Base-by-base conservation (phyloP, 2,113 vertebrate genomes). In the Pomatorhinus ruficollis region DNA sequence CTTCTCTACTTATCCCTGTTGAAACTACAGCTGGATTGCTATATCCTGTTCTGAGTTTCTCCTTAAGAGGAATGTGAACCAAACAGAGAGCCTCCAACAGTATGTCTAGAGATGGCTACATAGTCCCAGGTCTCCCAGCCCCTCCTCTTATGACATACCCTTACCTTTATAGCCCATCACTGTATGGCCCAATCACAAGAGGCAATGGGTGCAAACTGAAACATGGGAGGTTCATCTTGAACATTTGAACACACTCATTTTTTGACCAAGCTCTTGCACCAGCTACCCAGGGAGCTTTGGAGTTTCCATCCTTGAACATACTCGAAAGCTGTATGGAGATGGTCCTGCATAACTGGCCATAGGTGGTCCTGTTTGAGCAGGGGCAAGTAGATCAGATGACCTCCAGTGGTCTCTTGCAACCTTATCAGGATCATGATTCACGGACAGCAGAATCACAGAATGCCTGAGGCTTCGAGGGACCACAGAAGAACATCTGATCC, bases 241-340 rank as follows among this genome's bases (percentile, higher is more conserved):
- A 72, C 11, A 49, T 42, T 6, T 25, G 3, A 72, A 70, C 14
- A 33, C 8, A 28, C 3, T 19, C 9, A 11, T 56, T 61, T 42
- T 13, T 10, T 81, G 59, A 50, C 14, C 0, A 0, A 72, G 20
- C 22, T 21, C 28, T 68, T 16, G 3, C 21, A 78, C 10, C 82
- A 23, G 18, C 14, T 74, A 23, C 19, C 11, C 16, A 65, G 4
- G 9, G 14, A 57, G 4, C 30, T 10, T 23, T 28, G 3, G 12
- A 37, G 18, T 22, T 31, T 76, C 21, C 12, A 22, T 33, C 14
- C 30, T 45, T 52, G 12, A 19, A 71, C 30, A 49, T 19, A 40
- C 7, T 16, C 33, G 69, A 72, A 79, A 75, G 30, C 2, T 3
- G 3, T 24, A 50, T 1, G 1, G 30, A 82, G 13, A n/a, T 1